Evolutionary conservation across 2,888 invertebrate genomes (phyloP).

Genomic region (Chloromyia formosa): DNA sequence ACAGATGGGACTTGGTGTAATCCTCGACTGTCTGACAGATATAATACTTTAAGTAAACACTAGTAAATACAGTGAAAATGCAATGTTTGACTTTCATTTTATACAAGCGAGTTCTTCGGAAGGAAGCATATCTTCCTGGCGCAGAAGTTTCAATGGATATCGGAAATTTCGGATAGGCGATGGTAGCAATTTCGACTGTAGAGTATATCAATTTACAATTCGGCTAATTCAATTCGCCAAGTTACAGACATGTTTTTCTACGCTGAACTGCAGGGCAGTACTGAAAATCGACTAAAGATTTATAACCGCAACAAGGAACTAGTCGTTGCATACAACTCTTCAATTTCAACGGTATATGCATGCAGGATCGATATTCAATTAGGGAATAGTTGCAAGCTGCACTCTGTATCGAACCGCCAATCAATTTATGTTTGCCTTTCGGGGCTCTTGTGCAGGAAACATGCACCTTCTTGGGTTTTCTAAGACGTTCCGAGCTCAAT

Average conservation of each 20-base stretch:
- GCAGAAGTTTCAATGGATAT: too few relatives aligned
- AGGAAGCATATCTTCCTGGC: too few relatives aligned
- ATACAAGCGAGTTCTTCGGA: neutral
- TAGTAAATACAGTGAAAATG: constrained; percentile 6
- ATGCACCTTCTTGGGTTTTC: neutral
- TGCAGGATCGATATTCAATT: constrained; percentile 3
- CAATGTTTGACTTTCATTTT: constrained; percentile 15
- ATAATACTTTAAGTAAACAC: constrained; percentile 29
- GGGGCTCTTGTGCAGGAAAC: neutral
- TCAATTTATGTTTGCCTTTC: neutral
- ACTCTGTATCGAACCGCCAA: neutral
- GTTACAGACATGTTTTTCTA: too few relatives aligned
- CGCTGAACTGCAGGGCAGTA: too few relatives aligned
- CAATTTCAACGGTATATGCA: neutral
- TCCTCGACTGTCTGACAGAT: constrained; percentile 11
- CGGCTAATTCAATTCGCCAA: too few relatives aligned
- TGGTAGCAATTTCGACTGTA: too few relatives aligned
- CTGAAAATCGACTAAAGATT: too few relatives aligned
- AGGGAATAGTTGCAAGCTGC: neutral
- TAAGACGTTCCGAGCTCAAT: neutral
- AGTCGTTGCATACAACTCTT: neutral
- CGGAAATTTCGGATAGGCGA: too few relatives aligned
- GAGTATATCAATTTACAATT: too few relatives aligned
- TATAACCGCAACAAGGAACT: too few relatives aligned
- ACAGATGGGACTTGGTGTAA: constrained; percentile 34